Percentiles rank a stretch among this genome's conserved stretches.
These are phyloP conservation scores for Neomonachus schauinslandi DNA, from an alignment of 2,113 vertebrate species.

Conservation along the genomic window DNA sequence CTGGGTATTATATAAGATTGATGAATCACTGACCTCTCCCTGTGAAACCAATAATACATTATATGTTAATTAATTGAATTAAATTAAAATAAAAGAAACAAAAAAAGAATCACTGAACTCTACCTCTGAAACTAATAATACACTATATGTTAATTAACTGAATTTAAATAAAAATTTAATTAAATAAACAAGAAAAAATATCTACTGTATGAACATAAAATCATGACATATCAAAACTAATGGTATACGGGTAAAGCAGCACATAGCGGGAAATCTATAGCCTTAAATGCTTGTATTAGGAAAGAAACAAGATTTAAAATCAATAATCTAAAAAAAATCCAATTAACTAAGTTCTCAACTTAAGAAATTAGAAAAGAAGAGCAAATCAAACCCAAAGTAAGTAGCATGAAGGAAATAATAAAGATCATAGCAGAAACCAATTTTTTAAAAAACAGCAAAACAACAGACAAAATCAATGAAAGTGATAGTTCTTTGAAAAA, in stretches of 20 bases:
- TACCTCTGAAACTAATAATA: background rate
- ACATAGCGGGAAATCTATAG: background rate
- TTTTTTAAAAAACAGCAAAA: conserved; percentile 2
- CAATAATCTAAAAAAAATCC: background rate
- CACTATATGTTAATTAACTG: background rate
- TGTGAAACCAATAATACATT: background rate
- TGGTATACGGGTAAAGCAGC: background rate
- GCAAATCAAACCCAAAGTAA: background rate
- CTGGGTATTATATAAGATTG: background rate
- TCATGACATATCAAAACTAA: background rate
- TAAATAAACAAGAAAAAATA: background rate
- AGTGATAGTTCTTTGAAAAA: background rate
- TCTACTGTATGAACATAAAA: background rate
- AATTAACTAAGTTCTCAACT: background rate
- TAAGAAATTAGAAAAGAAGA: conserved; percentile 5
- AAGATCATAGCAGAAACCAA: background rate
- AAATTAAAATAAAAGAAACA: background rate
- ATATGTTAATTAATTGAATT: background rate
- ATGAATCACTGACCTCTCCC: background rate
- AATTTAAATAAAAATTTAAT: background rate
- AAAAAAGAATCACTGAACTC: background rate
- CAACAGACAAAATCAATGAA: background rate
- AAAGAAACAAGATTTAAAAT: background rate
- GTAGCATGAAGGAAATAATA: background rate
- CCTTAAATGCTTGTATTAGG: background rate